These are phyloP conservation scores for Spodoptera frugiperda DNA, from an alignment of 1,140 invertebrate genomes.

Conservation along the genomic window DNA sequence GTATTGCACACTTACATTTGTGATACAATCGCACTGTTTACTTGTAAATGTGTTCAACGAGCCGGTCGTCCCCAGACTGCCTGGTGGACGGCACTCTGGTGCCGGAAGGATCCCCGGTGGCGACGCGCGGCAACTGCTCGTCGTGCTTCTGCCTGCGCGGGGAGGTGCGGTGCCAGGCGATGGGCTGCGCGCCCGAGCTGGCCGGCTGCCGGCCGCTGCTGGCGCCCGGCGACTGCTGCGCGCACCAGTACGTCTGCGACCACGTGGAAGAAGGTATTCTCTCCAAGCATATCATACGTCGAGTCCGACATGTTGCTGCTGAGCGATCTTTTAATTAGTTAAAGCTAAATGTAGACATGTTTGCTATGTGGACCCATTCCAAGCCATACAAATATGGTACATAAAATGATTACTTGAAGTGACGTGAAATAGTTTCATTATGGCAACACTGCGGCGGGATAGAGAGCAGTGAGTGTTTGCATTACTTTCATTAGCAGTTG, in stretches of 20 bases:
- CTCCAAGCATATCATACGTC: too few species aligned
- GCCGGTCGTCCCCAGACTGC: conserved; percentile 86
- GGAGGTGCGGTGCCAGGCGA: conserved; percentile 90
- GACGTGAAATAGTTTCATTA: too few species aligned
- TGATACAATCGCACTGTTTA: background rate
- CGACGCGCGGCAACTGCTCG: conserved; percentile 88
- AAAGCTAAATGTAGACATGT: too few species aligned
- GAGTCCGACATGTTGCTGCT: too few species aligned
- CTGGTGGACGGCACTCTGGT: conserved; percentile 88
- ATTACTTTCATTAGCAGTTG: too few species aligned
- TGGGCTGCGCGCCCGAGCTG: conserved; percentile 91
- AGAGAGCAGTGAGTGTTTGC: too few species aligned
- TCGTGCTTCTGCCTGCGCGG: conserved; percentile 94
- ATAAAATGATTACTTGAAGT: too few species aligned
- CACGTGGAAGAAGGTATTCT: conserved; percentile 33
- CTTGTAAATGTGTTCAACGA: background rate
- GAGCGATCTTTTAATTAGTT: too few species aligned
- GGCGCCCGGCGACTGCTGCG: conserved; percentile 92
- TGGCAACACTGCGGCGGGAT: too few species aligned
- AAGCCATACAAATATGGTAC: too few species aligned
- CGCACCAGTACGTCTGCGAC: conserved; percentile 92
- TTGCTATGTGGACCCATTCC: too few species aligned
- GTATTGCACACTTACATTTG: background rate
- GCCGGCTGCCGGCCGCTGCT: conserved; percentile 92
- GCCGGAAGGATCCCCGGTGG: conserved; percentile 91